Base-by-base conservation (phyloP, 2,797 vertebrate genomes). In the Arctocebus calabarensis region DNA sequence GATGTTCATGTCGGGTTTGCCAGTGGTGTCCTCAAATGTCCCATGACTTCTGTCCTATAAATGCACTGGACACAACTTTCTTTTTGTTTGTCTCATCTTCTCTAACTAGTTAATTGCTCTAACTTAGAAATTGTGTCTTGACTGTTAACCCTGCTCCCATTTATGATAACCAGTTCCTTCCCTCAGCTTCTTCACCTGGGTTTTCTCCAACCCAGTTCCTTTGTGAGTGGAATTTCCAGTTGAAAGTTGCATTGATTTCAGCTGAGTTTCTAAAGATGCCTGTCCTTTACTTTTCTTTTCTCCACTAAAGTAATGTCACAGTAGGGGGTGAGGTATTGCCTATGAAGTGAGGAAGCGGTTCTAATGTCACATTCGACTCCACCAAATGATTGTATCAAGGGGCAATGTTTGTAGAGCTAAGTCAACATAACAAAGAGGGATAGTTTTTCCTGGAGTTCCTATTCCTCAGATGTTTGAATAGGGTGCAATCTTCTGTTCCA, bases 211-310 rank as follows among this genome's bases (percentile, higher is more conserved):
- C 32, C 10, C 61, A 74, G 10, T 74, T 95, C 70, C 83, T n/a
- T 3, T 14, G 13, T 29, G 74, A 71, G 34, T 52, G 25, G 61
- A 68, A 83, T 90, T 95, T 89, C 48, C n/a, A 90, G 48, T 83
- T 94, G 94, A 84, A 91, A 40, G 9, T 92, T 85, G 27, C 61
- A 91, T 90, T 48, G 9, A 86, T 89, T 77, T 94, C 71, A 43
- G 59, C 32, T 22, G 55, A 83, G 32, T 68, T 87, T 96, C 91
- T 79, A 75, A 95, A 95, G 59, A 13, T 19, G 11, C 27, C 5
- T 25, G 25, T 55, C 2, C 22, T n/a, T n/a, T n/a, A 84, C 34
- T 4, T 59, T 59, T 61, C 29, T 20, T 78, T 34, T 20, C n/a
- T 27, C n/a, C 48, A 23, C 5, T n/a, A 59, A 64, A 90, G 19